Conservation (phyloP, 2,113 vertebrate genomes). For the Verasper variegatus region DNA sequence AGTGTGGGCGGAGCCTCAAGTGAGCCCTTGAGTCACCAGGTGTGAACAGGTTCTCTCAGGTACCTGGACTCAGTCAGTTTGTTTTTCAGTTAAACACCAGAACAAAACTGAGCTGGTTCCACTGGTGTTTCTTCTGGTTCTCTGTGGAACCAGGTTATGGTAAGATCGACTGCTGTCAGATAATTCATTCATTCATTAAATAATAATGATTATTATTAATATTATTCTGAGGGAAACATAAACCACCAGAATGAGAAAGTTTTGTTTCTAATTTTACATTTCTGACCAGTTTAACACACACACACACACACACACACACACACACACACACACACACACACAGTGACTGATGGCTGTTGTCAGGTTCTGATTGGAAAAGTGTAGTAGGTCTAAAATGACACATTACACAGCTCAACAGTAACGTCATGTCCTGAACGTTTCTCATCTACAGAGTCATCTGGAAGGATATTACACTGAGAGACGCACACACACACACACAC, state of each 20-base stretch:
- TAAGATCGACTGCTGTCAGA: too few relatives aligned
- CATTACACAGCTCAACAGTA: constrained; percentile 29
- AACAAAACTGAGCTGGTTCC: too few relatives aligned
- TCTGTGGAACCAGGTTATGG: too few relatives aligned
- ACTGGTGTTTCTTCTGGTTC: too few relatives aligned
- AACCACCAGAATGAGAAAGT: neutral
- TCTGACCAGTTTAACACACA: constrained; percentile 2
- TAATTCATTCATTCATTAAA: neutral
- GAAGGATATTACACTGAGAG: constrained; percentile 48
- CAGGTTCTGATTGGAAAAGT: constrained; percentile 59
- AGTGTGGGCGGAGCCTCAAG: too few relatives aligned
- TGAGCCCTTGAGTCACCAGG: too few relatives aligned
- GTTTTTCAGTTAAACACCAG: too few relatives aligned
- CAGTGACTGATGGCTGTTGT: constrained; percentile 66
- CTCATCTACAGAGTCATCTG: constrained; percentile 54
- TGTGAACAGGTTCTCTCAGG: too few relatives aligned
- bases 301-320: neutral
- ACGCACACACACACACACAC: constrained; percentile 34
- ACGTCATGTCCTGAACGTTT: constrained; percentile 51
- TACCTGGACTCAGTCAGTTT: too few relatives aligned
- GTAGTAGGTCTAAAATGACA: constrained; percentile 51
- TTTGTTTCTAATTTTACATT: neutral
- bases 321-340: neutral
- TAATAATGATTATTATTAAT: neutral
- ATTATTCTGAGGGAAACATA: neutral